Conservation (phyloP, 2,888 invertebrate genomes). For the Bruchidius siliquastri region DNA sequence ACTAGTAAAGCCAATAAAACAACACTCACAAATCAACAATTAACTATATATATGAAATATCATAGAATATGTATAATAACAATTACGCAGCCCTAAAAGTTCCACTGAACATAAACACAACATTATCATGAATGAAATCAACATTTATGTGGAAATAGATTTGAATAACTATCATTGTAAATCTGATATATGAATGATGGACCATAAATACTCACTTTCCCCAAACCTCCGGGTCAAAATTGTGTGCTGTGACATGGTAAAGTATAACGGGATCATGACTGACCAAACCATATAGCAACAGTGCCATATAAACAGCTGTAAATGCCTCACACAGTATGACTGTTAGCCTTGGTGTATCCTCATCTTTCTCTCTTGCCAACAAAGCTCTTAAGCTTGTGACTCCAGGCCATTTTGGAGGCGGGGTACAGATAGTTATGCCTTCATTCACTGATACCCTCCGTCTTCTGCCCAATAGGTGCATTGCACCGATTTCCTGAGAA, state of each 20-base stretch:
- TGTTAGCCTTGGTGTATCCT: constrained; percentile 85
- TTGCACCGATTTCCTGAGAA: constrained; percentile 47
- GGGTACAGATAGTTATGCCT: constrained; percentile 70
- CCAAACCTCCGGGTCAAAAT: constrained; percentile 75
- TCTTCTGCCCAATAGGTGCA: constrained; percentile 67
- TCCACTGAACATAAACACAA: no score
- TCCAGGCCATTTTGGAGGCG: constrained; percentile 91
- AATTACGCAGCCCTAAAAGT: no score
- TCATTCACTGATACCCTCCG: constrained; percentile 77
- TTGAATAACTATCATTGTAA: no score
- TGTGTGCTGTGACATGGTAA: constrained; percentile 79
- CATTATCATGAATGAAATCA: no score
- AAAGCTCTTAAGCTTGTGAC: constrained; percentile 89
- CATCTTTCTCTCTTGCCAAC: constrained; percentile 88
- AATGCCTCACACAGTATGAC: constrained; percentile 91
- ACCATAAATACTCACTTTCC: constrained; percentile 43
- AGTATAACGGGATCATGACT: constrained; percentile 92
- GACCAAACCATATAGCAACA: constrained; percentile 87
- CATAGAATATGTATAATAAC: no score
- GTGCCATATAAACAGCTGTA: constrained; percentile 86
- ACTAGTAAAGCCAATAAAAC: no score
- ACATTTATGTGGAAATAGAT: no score
- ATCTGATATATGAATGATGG: no score
- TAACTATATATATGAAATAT: no score
- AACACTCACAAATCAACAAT: no score